Percentiles rank a stretch among this genome's conserved stretches.
phyloP scores from a whole-genome alignment of 2,888 invertebrate genomes.

The Zygogramma bicolorata region DNA sequence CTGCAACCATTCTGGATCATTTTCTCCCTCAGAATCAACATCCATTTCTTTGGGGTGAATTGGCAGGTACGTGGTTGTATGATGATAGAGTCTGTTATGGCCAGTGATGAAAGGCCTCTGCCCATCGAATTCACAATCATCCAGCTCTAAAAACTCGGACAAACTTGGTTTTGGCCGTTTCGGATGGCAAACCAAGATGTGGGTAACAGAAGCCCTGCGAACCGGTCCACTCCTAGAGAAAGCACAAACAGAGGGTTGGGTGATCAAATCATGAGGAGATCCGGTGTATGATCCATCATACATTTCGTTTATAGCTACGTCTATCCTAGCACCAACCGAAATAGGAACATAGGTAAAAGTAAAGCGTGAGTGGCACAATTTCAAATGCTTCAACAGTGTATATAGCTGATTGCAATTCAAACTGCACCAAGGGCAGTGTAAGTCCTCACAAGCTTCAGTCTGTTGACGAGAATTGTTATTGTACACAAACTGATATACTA shows the following conservation, averaged over 20 bases:
- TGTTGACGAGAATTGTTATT: slow-evolving; percentile 95
- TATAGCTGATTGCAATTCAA: slow-evolving; percentile 90
- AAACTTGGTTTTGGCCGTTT: slow-evolving; percentile 76
- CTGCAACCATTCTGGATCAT: slow-evolving; percentile 93
- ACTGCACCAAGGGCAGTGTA: slow-evolving; percentile 96
- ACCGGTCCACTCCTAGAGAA: slow-evolving; percentile 80
- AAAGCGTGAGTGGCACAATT: slow-evolving; percentile 93
- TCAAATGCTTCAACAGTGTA: slow-evolving; percentile 91
- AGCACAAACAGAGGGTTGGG: slow-evolving; percentile 77
- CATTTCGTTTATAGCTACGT: slow-evolving; percentile 94
- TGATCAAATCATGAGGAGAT: slow-evolving; percentile 89
- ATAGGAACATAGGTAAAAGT: slow-evolving; percentile 92
- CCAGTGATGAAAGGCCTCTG: slow-evolving; percentile 87
- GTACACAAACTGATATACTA: slow-evolving; percentile 96
- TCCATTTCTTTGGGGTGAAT: slow-evolving; percentile 96
- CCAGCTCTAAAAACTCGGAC: slow-evolving; percentile 89
- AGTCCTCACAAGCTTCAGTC: slow-evolving; percentile 93
- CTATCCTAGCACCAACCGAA: slow-evolving; percentile 83
- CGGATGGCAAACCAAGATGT: slow-evolving; percentile 83
- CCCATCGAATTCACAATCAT: slow-evolving; percentile 87
- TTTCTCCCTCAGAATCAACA: slow-evolving; percentile 93
- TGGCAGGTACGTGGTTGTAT: slow-evolving; percentile 93
- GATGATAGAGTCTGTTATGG: slow-evolving; percentile 83
- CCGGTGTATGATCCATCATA: slow-evolving; percentile 97
- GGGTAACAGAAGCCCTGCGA: slow-evolving; percentile 80